Evolutionary conservation across 1,140 invertebrate species (phyloP).

Genomic region (Andrena cerasifolii): DNA sequence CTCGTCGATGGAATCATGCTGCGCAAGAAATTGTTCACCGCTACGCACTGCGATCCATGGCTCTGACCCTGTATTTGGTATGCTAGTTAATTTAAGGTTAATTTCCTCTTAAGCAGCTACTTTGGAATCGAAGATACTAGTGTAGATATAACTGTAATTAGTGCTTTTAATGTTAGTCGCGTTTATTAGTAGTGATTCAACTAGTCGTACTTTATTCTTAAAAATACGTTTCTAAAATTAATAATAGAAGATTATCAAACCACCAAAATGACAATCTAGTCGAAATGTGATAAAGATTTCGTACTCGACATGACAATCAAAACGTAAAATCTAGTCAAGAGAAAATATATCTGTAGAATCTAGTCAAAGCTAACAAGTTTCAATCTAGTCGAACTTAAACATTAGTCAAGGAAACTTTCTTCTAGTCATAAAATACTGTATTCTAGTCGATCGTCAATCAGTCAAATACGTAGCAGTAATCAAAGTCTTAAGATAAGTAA

Average conservation of each 20-base stretch:
- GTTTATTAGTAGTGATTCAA: not conserved
- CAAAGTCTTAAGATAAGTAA: not conserved
- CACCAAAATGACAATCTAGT: slow-evolving; percentile 24
- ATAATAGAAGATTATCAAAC: no score
- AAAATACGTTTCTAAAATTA: slow-evolving; percentile 1
- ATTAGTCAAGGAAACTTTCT: not conserved
- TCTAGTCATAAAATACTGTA: slow-evolving; percentile 14
- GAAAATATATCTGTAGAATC: slow-evolving; percentile 6
- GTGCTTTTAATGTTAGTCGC: not conserved
- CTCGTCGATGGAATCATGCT: slow-evolving; percentile 4
- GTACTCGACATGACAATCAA: no score
- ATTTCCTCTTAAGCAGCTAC: not conserved
- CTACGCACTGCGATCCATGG: not conserved
- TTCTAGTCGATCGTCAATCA: slow-evolving; percentile 19
- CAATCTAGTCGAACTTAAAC: slow-evolving; percentile 31
- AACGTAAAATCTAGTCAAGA: slow-evolving; percentile 1
- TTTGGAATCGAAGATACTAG: not conserved
- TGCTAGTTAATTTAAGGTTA: not conserved
- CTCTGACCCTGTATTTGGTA: slow-evolving; percentile 22
- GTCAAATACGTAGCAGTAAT: not conserved
- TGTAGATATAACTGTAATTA: not conserved
- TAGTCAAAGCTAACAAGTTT: slow-evolving; percentile 3
- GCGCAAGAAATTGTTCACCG: not conserved
- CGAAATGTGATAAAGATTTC: not conserved
- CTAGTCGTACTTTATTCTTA: slow-evolving; percentile 4